These are phyloP conservation scores for Varanus komodoensis DNA, from an alignment of 2,113 vertebrate species.

Conservation along the genomic window DNA sequence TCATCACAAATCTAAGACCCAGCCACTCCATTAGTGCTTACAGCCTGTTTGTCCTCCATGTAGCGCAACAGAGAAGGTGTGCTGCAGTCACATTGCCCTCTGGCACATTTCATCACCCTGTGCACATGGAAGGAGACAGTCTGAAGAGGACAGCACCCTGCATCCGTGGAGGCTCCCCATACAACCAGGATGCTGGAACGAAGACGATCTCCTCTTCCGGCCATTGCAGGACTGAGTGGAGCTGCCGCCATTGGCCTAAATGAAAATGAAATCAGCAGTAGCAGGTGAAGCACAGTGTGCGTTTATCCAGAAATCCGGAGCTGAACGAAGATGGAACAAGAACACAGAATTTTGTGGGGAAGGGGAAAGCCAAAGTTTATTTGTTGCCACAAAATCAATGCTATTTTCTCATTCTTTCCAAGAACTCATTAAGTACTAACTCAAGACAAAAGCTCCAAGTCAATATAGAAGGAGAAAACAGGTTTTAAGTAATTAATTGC, in stretches of 20 bases:
- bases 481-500: constrained; percentile 33
- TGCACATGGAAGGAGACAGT: no score
- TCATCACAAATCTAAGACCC: no score
- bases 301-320: background rate
- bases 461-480: background rate
- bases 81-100: no score
- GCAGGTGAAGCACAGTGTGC: background rate
- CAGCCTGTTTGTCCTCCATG: no score
- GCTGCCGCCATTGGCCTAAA: background rate
- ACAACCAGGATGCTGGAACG: no score
- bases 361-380: background rate
- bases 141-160: no score
- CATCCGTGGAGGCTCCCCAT: no score
- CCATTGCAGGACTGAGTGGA: no score
- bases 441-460: background rate
- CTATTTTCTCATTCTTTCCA: constrained; percentile 22
- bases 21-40: background rate
- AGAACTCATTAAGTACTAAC: constrained; percentile 26
- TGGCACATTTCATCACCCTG: no score
- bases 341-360: background rate
- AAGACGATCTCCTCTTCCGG: no score
- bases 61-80: no score
- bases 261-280: background rate
- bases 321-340: background rate
- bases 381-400: constrained; percentile 17